Evolutionary conservation across 1,140 invertebrate species (phyloP).

Genomic region (Ephestia elutella): DNA sequence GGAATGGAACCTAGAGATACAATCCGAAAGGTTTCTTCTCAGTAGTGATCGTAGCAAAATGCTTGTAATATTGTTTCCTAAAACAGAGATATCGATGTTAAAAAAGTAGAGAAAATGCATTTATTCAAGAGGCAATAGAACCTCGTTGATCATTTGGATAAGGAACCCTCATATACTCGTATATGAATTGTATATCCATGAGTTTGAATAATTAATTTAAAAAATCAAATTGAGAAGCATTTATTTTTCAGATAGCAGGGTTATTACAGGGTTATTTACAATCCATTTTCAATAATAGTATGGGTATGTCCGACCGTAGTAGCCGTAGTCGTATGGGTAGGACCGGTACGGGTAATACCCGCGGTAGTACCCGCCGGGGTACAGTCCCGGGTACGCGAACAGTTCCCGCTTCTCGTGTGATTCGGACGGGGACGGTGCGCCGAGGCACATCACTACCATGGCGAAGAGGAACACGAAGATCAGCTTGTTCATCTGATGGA

Average conservation of each 20-base stretch:
- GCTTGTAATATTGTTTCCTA: too few relatives aligned
- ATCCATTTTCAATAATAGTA: background rate
- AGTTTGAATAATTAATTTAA: too few relatives aligned
- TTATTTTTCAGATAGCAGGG: background rate
- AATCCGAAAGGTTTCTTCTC: too few relatives aligned
- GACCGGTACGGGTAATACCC: constrained; percentile 6
- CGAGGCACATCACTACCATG: constrained; percentile 5
- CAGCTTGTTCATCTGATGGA: constrained; percentile 6
- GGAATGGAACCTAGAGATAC: too few relatives aligned
- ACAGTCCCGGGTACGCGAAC: background rate
- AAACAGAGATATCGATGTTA: too few relatives aligned
- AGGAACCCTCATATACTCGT: too few relatives aligned
- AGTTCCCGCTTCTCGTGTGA: background rate
- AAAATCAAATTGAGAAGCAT: background rate
- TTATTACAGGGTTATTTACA: too few relatives aligned
- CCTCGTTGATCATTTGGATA: too few relatives aligned
- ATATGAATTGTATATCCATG: too few relatives aligned
- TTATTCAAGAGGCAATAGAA: too few relatives aligned
- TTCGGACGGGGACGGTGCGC: background rate
- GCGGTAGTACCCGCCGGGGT: background rate
- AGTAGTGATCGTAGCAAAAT: too few relatives aligned
- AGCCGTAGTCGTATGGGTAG: constrained; percentile 6
- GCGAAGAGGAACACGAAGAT: constrained; percentile 4
- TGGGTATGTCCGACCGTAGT: background rate
- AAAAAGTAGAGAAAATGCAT: too few relatives aligned